Conservation (phyloP, 2,113 vertebrate genomes). For the Deroptyus accipitrinus region DNA sequence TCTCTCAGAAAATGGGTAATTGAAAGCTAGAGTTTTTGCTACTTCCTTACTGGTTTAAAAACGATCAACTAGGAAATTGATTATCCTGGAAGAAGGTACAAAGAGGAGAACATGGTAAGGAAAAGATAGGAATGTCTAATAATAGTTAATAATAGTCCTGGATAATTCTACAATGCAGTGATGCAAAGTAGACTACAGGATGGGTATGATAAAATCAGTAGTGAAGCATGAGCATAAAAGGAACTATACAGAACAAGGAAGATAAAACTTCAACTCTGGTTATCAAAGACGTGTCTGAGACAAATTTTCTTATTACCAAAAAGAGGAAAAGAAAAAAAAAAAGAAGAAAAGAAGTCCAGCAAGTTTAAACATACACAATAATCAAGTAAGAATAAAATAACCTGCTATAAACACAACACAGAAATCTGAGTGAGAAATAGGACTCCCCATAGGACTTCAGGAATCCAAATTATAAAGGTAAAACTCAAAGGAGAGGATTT, state of each 20-base stretch:
- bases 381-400: background rate
- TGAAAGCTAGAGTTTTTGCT: background rate
- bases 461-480: background rate
- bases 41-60: background rate
- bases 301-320: background rate
- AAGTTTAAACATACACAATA: background rate
- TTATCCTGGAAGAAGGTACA: background rate
- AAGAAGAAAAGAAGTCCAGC: background rate
- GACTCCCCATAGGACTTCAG: background rate
- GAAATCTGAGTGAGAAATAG: background rate
- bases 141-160: background rate
- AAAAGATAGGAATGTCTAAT: background rate
- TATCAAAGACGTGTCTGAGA: background rate
- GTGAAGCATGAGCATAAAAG: background rate
- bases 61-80: background rate
- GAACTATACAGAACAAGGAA: background rate
- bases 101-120: background rate
- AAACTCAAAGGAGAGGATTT: background rate
- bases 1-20: background rate
- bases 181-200: background rate
- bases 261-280: background rate
- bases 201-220: background rate
- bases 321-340: background rate
- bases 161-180: background rate
- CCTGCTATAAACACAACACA: background rate